These are phyloP conservation scores for Araneus ventricosus DNA, from an alignment of 1,140 invertebrate genomes.

Conservation along the genomic window DNA sequence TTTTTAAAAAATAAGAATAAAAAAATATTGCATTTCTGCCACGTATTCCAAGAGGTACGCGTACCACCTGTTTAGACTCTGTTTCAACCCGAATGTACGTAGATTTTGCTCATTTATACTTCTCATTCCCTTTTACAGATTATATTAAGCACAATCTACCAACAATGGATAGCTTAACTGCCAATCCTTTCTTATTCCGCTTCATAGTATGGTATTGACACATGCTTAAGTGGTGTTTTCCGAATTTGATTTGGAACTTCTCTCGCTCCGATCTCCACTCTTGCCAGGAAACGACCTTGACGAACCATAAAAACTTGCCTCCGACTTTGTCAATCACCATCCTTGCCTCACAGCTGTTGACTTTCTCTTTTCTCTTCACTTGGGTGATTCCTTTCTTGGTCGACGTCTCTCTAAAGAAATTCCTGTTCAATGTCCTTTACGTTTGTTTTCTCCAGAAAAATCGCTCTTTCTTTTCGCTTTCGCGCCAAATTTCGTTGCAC, in stretches of 20 bases:
- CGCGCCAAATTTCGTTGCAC: not conserved
- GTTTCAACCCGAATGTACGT: no score
- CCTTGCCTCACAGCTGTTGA: constrained; percentile 18
- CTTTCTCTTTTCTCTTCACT: constrained; percentile 1
- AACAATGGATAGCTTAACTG: no score
- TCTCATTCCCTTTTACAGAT: no score
- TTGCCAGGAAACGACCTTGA: not conserved
- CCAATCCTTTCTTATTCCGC: no score
- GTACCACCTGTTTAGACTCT: no score
- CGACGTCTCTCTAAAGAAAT: not conserved
- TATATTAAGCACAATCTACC: no score
- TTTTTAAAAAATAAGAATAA: no score
- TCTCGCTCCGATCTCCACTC: not conserved
- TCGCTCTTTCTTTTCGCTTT: not conserved
- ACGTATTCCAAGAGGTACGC: no score
- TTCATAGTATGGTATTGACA: no score
- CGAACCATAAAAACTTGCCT: not conserved
- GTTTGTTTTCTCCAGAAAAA: not conserved
- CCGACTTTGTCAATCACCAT: constrained; percentile 28
- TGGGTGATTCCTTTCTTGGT: not conserved
- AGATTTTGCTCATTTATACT: no score
- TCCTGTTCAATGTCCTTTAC: constrained; percentile 1
- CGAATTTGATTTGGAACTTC: not conserved
- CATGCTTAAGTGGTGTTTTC: not conserved
- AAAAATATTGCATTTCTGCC: no score